These are phyloP conservation scores for Momotus momota DNA, from an alignment of 2,797 vertebrate genomes.

Conservation along the genomic window DNA sequence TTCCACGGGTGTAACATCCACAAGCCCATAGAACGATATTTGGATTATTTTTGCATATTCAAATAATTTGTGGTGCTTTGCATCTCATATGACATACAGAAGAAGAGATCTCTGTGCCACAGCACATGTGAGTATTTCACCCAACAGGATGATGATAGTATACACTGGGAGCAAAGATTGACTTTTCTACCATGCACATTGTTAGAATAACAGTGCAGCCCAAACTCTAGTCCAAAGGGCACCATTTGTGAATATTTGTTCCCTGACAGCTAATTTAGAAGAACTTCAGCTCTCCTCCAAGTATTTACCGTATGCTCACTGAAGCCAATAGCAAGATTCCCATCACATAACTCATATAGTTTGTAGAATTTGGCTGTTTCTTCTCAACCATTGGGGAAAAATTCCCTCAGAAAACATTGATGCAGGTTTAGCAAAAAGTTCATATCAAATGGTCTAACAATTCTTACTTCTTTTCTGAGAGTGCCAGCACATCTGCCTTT, in stretches of 20 bases:
- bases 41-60: neutral
- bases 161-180: neutral
- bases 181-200: neutral
- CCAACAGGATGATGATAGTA: neutral
- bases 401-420: neutral
- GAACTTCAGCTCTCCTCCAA: neutral
- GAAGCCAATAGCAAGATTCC: neutral
- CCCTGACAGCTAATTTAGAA: neutral
- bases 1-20: neutral
- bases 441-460: neutral
- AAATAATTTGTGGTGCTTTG: neutral
- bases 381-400: neutral
- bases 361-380: neutral
- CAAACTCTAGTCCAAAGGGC: neutral
- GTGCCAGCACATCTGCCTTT: neutral
- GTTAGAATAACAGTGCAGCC: neutral
- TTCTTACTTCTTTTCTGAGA: slow-evolving; percentile 67
- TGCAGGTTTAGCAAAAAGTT: neutral
- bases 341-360: neutral
- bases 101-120: neutral
- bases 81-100: neutral
- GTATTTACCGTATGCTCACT: neutral
- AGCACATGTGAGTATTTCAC: neutral
- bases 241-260: neutral
- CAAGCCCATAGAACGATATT: neutral